Evolutionary conservation across 2,797 vertebrate genomes (phyloP), one percentile per base, ranked within the genome.

Genomic region (Rachycentron canadum): DNA sequence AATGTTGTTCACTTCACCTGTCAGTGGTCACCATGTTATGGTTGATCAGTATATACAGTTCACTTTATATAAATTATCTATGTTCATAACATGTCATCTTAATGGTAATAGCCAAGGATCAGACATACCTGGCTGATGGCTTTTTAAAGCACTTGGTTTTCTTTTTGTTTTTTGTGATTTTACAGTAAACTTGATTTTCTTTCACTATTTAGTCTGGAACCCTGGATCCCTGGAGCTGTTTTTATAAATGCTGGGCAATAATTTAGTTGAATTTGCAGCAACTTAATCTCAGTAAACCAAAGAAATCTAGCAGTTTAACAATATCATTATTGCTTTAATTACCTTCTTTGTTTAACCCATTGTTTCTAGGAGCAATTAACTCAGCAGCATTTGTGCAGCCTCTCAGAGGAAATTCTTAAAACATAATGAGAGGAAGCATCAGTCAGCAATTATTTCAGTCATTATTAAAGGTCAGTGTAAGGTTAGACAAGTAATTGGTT

Each of bases 401-500:
- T 74, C 85, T 78, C 65, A 0, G 9, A 80, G 76, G 78, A 76
- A 81, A 82, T 17, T 30, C 55, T 57, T 59, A 64, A 65, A 83
- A 73, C 50, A 50, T 70, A 72, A 83, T 71, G 65, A 81, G 70
- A 60, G 62, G 68, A 74, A 13, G 17, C 66, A 71, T 64, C 53
- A 25, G 62, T 45, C 58, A 43, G 58, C 70, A 53, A 78, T 84
- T 86, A 68, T 78, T 85, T 84, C 4, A 65, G 64, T 73, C 68
- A 81, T 81, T 84, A 84, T 30, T 73, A n/a, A 71, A 81, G 76
- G 72, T 77, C 68, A 63, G 2, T 57, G 69, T 60, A 63, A 78
- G 65, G 73, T 81, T 73, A 68, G 28, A 47, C 0, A 0, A 69
- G 64, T 80, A 79, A 87, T 89, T 77, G 77, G 57, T 69, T 74